Base-by-base conservation (phyloP, 2,797 vertebrate species). In the Poliocrania exsul region DNA sequence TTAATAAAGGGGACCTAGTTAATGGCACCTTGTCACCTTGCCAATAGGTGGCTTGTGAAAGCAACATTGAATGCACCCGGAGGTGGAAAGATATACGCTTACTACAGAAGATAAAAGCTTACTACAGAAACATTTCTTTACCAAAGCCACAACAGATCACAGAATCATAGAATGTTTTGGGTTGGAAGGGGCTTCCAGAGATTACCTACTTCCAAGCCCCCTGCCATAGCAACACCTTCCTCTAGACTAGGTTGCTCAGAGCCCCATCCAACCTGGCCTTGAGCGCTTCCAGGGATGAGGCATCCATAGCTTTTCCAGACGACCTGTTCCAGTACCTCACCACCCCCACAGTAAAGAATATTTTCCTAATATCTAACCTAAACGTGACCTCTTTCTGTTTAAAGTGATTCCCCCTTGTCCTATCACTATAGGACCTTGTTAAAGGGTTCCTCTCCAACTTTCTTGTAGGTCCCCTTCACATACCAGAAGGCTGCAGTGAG, bases 281-380 rank as follows among this genome's bases (percentile, higher is more conserved):
- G 31, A 88, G 29, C 13, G 44, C 9, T 29, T 62, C 9, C n/a
- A 57, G 13, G 13, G 19, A 33, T 25, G 24, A 20, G 6, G 37
- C 16, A 70, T 11, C 28, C 37, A 33, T 0, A 0, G 37, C 26
- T 56, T 62, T 42, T 37, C 35, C 3, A 4, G 7, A 23, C n/a
- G 50, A 51, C 28, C 20, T 26, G 20, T 57, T 46, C n/a, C 21
- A 38, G 12, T 14, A 10, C 15, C 51, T 31, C 37, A 83, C 5
- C 20, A 38, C 0, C 0, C 10, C 11, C 18, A 26, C 8, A 19
- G 7, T 14, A 65, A 71, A 38, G 14, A 64, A 1, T 24, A 23
- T 18, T 13, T 40, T 31, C 44, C 51, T 31, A 47, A 46, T 31
- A 46, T 3, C 44, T 28, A 20, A 64, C 13, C 50, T 64, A 47